These are phyloP conservation scores for Microchrysa polita DNA, from an alignment of 2,888 invertebrate genomes.

Conservation along the genomic window DNA sequence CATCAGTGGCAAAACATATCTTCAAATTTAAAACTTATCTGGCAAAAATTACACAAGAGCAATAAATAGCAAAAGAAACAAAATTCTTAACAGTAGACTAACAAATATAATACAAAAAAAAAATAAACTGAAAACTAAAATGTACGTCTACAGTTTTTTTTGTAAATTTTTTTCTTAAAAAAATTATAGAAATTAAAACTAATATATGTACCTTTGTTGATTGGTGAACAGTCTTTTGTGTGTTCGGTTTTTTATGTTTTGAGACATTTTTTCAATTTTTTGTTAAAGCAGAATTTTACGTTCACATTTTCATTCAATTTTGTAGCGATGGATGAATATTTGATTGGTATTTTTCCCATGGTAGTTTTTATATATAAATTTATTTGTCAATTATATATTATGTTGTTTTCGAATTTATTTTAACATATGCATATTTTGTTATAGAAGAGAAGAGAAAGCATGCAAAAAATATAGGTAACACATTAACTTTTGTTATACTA, in stretches of 20 bases:
- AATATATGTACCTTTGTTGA: conserved; percentile 63
- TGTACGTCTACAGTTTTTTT: conserved; percentile 22
- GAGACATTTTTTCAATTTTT: conserved; percentile 19
- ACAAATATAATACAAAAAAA: conserved; percentile 12
- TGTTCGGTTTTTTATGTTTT: conserved; percentile 50
- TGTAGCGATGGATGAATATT: conserved; percentile 40
- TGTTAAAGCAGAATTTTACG: conserved; percentile 18
- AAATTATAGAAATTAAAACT: conserved; percentile 46
- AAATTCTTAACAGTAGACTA: background rate
- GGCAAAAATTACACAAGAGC: conserved; percentile 7
- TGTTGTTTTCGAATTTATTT: conserved; percentile 42
- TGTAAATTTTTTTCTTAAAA: background rate
- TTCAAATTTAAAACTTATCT: background rate
- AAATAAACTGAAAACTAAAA: conserved; percentile 1
- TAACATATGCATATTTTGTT: conserved; percentile 48
- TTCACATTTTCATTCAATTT: conserved; percentile 33
- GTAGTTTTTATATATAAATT: conserved; percentile 21
- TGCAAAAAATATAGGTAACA: conserved; percentile 58
- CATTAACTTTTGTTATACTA: conserved; percentile 55
- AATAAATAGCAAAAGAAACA: conserved; percentile 9
- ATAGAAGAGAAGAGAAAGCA: conserved; percentile 57
- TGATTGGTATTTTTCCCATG: conserved; percentile 25
- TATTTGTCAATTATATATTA: conserved; percentile 26
- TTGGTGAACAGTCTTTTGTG: conserved; percentile 63
- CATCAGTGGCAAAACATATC: too few species aligned